A percentile compares a stretch with the other conserved stretches of the same genome.
phyloP scores from a whole-genome alignment of 2,797 vertebrate genomes.

The Acipenser oxyrinchus region DNA sequence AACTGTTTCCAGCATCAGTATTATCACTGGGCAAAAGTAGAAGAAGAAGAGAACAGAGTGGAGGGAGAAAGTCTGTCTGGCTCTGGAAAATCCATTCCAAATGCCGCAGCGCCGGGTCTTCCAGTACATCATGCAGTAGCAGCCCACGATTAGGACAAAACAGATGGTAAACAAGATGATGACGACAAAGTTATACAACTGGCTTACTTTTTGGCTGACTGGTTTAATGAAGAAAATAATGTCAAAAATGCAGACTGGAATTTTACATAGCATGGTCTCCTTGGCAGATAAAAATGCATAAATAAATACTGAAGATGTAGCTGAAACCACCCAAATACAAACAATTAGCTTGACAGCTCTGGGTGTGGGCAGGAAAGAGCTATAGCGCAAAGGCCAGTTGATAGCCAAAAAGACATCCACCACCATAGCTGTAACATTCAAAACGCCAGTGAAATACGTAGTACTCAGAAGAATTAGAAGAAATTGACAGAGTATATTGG shows the following conservation, averaged over 20 bases:
- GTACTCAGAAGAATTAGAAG: constrained; percentile 41
- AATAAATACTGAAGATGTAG: constrained; percentile 34
- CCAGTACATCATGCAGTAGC: constrained; percentile 44
- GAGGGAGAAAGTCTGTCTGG: constrained; percentile 51
- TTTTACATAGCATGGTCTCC: constrained; percentile 28
- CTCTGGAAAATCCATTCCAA: constrained; percentile 47
- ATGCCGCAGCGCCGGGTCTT: constrained; percentile 50
- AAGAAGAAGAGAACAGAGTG: constrained; percentile 49
- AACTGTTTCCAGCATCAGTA: constrained; percentile 38
- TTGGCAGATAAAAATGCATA: constrained; percentile 31
- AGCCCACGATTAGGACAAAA: constrained; percentile 42
- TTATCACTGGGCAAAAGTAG: constrained; percentile 46
- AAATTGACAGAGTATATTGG: constrained; percentile 34
- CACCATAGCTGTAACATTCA: constrained; percentile 46
- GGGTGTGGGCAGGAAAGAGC: constrained; percentile 36
- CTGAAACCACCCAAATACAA: constrained; percentile 41
- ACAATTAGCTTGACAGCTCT: constrained; percentile 36
- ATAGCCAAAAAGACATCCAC: constrained; percentile 48
- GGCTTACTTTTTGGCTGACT: constrained; percentile 32
- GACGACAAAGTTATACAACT: constrained; percentile 45
- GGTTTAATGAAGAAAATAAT: constrained; percentile 40
- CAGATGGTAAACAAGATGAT: constrained; percentile 38
- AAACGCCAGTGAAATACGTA: constrained; percentile 42
- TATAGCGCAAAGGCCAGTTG: constrained; percentile 46
- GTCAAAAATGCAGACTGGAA: constrained; percentile 43